Evolutionary conservation across 2,797 vertebrate genomes (phyloP), one percentile per base, ranked within the genome.

Genomic region (Peromyscus eremicus): DNA sequence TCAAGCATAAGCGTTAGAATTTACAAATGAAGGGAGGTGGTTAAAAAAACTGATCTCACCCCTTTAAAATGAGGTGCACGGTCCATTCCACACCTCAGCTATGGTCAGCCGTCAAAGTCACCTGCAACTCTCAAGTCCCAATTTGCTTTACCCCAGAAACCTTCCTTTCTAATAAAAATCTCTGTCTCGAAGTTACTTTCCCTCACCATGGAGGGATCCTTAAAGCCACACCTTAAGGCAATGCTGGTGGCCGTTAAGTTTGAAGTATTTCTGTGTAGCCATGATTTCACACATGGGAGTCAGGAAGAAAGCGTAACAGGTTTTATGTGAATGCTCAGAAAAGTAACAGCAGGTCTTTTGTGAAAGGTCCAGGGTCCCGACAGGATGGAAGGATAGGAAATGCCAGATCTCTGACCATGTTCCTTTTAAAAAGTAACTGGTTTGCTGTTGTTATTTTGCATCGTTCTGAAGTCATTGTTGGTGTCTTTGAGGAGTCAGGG

Each of bases 401-500:
- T 89, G 12, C 32, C 49, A 91, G 89, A 85, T 92, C 87, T 79
- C 32, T 32, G n/a, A 52, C 5, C 1, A 64, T 9, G 34, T 62
- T 34, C 83, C 89, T 83, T 66, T 91, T 68, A 34, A 60, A 66
- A 77, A 60, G 43, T 57, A 34, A 73, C 87, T 87, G 23, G 92
- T 90, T 77, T 81, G 40, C 60, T 73, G 49, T 68, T 68, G 80
- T 66, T 84, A 55, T 57, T 95, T 92, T 96, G 14, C 46, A 34
- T 76, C 86, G 29, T 86, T 81, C 92, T n/a, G 46, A 94, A 94
- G 75, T 95, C 91, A 93, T 71, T 85, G 46, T 46, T 96, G 81
- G 34, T 64, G 40, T 71, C 40, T 89, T 62, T 43, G 77, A 91
- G 84, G 71, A 94, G 85, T 93, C 71, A 64, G 46, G 80, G 62